These are phyloP conservation scores for Sebastes schlegelii DNA, from an alignment of 2,113 vertebrate genomes.

Conservation along the genomic window DNA sequence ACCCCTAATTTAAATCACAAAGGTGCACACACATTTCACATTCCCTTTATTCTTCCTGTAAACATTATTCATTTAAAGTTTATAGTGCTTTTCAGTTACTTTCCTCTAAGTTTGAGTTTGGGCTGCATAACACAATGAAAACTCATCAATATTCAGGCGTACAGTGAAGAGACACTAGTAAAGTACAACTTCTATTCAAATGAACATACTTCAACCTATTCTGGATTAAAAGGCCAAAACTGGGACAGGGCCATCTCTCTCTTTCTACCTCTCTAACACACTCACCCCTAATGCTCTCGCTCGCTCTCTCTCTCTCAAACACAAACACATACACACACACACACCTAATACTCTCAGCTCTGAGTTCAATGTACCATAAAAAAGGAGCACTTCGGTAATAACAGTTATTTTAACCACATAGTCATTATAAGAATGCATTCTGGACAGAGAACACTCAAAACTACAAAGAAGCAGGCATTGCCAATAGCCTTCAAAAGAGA, in stretches of 20 bases:
- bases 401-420: constrained; percentile 68
- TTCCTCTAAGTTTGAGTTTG: constrained; percentile 23
- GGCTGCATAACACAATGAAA: constrained; percentile 35
- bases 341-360: constrained; percentile 62
- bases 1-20: constrained; percentile 31
- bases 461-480: constrained; percentile 60
- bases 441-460: constrained; percentile 65
- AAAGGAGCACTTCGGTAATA: constrained; percentile 70
- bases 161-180: constrained; percentile 42
- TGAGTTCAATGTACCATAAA: constrained; percentile 73
- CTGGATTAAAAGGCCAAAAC: constrained; percentile 60
- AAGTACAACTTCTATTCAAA: constrained; percentile 60
- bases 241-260: constrained; percentile 62
- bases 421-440: constrained; percentile 62
- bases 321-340: constrained; percentile 29
- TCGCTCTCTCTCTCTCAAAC: constrained; percentile 6
- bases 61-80: constrained; percentile 38
- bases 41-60: constrained; percentile 14
- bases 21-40: constrained; percentile 1
- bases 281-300: constrained; percentile 52
- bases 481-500: constrained; percentile 57
- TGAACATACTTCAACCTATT: constrained; percentile 62
- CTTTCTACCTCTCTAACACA: constrained; percentile 46
- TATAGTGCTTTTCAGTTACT: constrained; percentile 17
- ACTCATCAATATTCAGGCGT: constrained; percentile 58